Base-by-base conservation (phyloP, 2,888 invertebrate genomes). In the Tubulanus polymorphus region DNA sequence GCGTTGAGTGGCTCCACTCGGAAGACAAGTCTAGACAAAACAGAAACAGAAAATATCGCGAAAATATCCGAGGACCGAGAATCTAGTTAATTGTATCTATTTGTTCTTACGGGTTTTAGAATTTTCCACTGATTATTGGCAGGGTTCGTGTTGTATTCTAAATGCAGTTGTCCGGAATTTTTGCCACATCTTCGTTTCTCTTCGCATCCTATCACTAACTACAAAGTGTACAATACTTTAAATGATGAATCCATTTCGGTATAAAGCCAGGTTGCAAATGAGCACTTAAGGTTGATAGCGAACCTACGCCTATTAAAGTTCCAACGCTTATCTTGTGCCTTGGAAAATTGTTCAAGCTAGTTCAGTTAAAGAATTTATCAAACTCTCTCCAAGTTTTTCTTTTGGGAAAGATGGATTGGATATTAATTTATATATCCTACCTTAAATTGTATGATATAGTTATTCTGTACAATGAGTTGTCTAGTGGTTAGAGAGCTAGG, bases 361-460 rank as follows among this genome's bases (percentile, higher is more conserved):
- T 10, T 10, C n/a, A 50, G 6, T 37, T 51, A 25, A 20, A 35
- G 37, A 18, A 10, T 8, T 15, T 12, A 12, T 48, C 8, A 26
- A 26, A 8, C 27, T 12, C 12, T 18, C 15, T 23, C 12, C 6
- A 26, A 12, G 8, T 12, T 48, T 8, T 25, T 28, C n/a, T n/a
- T 15, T 28, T 2, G n/a, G 3, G 3, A n/a, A n/a, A n/a, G n/a
- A n/a, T n/a, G n/a, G n/a, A n/a, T n/a, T n/a, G n/a, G n/a, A n/a
- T n/a, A n/a, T n/a, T n/a, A n/a, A n/a, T n/a, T n/a, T 32, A 12
- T n/a, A 12, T 41, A 20, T 15, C 53, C 55, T 57, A 79, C 80
- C 74, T 76, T 79, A 60, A 80, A 80, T 64, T 80, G 80, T 41
- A 80, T 63, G 66, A 80, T 75, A 62, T 76, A 77, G 23, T 68